These are phyloP conservation scores for Hydropotes inermis DNA, from an alignment of 2,113 vertebrate species.

Conservation along the genomic window DNA sequence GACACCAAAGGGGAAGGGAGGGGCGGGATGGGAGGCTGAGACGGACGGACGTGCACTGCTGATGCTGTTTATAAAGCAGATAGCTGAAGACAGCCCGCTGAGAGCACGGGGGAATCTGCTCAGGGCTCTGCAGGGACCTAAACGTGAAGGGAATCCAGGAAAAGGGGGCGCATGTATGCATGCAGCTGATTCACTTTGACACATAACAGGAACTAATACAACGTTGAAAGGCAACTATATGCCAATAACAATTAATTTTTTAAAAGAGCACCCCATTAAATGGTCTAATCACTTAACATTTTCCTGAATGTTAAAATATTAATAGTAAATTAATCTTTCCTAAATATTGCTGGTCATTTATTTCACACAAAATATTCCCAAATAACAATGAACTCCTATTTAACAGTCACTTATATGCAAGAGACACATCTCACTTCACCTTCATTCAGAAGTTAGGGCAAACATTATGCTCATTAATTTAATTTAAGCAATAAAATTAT, in stretches of 20 bases:
- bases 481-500: background rate
- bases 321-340: background rate
- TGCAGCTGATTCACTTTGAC: background rate
- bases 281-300: background rate
- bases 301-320: background rate
- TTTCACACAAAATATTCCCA: background rate
- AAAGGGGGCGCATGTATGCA: background rate
- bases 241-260: background rate
- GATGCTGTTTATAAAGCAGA: background rate
- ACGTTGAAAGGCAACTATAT: background rate
- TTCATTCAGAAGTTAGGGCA: background rate
- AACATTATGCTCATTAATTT: background rate
- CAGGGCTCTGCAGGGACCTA: background rate
- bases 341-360: background rate
- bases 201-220: background rate
- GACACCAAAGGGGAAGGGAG: background rate
- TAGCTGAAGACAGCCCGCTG: background rate
- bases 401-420: background rate
- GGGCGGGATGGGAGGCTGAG: background rate
- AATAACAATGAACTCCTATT: background rate
- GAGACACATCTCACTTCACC: background rate
- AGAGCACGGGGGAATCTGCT: background rate
- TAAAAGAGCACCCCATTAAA: background rate
- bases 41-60: rapidly evolving
- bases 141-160: background rate